These are phyloP conservation scores for Meloidogyne exigua DNA, from an alignment of 1,140 invertebrate species.

Conservation along the genomic window DNA sequence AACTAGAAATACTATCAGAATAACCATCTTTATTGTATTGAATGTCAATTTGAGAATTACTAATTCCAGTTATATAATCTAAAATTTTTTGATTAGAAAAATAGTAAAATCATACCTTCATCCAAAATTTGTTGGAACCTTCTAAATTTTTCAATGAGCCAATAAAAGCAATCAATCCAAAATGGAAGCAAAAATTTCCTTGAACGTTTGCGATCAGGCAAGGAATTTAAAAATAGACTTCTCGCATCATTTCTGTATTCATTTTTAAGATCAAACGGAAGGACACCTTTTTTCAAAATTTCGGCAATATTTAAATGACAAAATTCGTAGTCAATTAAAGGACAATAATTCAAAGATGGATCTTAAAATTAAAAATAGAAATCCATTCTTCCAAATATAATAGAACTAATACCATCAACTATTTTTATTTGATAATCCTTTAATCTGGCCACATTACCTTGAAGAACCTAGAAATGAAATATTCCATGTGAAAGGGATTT, in stretches of 20 bases:
- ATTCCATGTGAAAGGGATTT: background rate
- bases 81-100: background rate
- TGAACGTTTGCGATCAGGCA: background rate
- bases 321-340: background rate
- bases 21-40: background rate
- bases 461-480: background rate
- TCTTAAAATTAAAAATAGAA: background rate
- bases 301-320: constrained; percentile 7
- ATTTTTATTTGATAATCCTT: constrained; percentile 14
- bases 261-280: background rate
- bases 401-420: background rate
- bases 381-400: background rate
- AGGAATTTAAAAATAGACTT: background rate
- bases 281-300: constrained; percentile 6
- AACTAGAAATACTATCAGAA: constrained; percentile 11
- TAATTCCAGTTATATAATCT: background rate
- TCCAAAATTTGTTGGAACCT: constrained; percentile 12
- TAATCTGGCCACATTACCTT: background rate
- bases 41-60: background rate
- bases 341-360: background rate
- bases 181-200: constrained; percentile 4
- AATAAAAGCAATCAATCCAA: constrained; percentile 9
- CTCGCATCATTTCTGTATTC: background rate
- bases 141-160: constrained; percentile 26
- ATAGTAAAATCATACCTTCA: background rate